Evolutionary conservation across 2,888 invertebrate species (phyloP).

Genomic region (Tetanocera ferruginea): DNA sequence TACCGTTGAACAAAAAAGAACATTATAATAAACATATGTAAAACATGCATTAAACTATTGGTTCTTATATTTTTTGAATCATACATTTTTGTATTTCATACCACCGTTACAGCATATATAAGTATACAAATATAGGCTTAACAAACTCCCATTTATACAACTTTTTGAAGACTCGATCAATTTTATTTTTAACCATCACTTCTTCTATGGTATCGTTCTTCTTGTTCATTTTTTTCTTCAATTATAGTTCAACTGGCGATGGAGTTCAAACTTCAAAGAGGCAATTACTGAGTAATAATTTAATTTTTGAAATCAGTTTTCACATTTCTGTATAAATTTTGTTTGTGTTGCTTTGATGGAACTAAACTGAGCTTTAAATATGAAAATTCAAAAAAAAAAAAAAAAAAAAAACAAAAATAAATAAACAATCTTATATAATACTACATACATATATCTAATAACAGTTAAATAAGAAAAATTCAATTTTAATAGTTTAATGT

Average conservation of each 20-base stretch:
- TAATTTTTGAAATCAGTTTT: constrained; percentile 50
- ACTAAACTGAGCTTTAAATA: constrained; percentile 42
- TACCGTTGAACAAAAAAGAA: no score
- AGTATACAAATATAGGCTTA: background rate
- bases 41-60: no score
- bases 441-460: constrained; percentile 32
- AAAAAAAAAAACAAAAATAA: constrained; percentile 25
- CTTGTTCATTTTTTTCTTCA: constrained; percentile 53
- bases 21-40: no score
- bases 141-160: background rate
- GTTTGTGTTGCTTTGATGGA: constrained; percentile 46
- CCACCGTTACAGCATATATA: background rate
- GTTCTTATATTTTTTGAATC: no score
- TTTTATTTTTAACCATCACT: constrained; percentile 25
- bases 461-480: constrained; percentile 27
- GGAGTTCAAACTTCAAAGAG: constrained; percentile 97
- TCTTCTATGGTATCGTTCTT: constrained; percentile 60
- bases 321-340: constrained; percentile 55
- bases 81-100: no score
- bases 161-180: constrained; percentile 2
- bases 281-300: constrained; percentile 81
- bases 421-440: constrained; percentile 27
- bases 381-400: constrained; percentile 18
- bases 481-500: constrained; percentile 52
- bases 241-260: constrained; percentile 76